Evolutionary conservation across 2,888 invertebrate genomes (phyloP), one percentile per base, ranked within the genome.

Genomic region (Andrena chrysosceles): DNA sequence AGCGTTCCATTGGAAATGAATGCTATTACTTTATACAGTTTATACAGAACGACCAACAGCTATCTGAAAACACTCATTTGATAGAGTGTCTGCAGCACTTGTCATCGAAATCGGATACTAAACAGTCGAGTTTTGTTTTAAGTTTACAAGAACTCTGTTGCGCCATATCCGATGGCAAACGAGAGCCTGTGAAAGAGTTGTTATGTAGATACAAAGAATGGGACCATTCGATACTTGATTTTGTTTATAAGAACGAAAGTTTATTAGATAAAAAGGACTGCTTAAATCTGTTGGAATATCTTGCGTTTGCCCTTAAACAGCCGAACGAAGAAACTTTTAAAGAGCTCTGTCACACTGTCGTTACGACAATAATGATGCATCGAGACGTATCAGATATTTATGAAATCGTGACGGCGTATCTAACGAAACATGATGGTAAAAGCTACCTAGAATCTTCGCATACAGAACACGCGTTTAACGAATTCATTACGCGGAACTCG

Each of bases 1-100:
- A 94, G 76, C 88, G 89, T 66, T 88, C 91, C 2, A 87, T 94
- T 23, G 91, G 93, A 16, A 77, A 90, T 2, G 92, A 91, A 29
- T 91, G 91, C 73, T 88, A 91, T 42, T 72, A 86, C 8, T 89
- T 93, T 3, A 70, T 90, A 0, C 86, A 92, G 33, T 80, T 88
- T 42, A 75, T 91, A 4, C 85, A 88, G 42, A 77, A 67, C 0
- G 66, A 89, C 42, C 84, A 83, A 5, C 67, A 85, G 16, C 59
- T 91, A 6, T 70, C 87, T 0, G 77, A 91, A 10, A 84, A 89
- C 20, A 81, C 85, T 6, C 87, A 90, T 35, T 60, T 93, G 0
- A 10, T 91, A 2, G 83, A 90, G 8, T 91, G 91, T 62, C 70
- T 93, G 7, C 75, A 85, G 48, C 90, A 90, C 8, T 84, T 94